Evolutionary conservation across 2,797 vertebrate genomes (phyloP).

Genomic region (Chrysocyon brachyurus): DNA sequence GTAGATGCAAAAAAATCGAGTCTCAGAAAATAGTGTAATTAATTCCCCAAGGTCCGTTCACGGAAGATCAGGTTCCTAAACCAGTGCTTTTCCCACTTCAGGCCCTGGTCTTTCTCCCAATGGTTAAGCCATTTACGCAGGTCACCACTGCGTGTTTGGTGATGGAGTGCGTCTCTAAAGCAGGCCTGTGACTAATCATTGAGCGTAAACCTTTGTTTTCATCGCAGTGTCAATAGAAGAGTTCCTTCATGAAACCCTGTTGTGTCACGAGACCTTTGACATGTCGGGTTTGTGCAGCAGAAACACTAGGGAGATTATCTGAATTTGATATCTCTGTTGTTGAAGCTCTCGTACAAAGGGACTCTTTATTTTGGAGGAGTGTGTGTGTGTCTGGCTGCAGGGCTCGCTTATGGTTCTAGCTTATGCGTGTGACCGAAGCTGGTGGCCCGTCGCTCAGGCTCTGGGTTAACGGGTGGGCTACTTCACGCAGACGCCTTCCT

Average conservation of each 20-base stretch:
- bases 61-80: background rate
- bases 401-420: background rate
- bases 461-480: background rate
- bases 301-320: background rate
- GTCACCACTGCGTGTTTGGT: background rate
- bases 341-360: background rate
- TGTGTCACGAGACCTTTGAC: background rate
- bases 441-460: background rate
- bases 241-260: background rate
- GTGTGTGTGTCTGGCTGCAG: background rate
- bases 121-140: background rate
- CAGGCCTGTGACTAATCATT: background rate
- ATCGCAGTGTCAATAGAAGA: background rate
- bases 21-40: background rate
- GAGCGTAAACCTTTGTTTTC: background rate
- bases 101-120: background rate
- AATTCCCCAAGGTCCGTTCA: background rate
- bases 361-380: background rate
- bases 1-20: background rate
- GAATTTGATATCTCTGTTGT: background rate
- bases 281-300: background rate
- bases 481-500: background rate
- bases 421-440: background rate
- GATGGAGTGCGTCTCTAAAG: background rate
- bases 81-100: background rate